phyloP scores from a whole-genome alignment of 2,888 invertebrate genomes.

The Lagria hirta region DNA sequence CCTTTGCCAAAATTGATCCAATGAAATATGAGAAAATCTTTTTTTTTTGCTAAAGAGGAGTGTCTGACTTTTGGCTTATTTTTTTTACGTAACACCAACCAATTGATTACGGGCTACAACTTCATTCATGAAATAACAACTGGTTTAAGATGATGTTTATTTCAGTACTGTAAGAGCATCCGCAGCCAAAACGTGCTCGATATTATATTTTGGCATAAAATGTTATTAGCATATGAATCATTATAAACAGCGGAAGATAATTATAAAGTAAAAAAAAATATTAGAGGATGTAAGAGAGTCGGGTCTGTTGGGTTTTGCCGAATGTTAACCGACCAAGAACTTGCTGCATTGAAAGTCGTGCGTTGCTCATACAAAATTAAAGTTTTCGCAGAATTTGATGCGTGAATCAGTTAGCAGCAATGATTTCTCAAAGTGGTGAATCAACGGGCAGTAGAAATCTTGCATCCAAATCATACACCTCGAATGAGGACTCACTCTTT shows the following conservation, averaged over 20 bases:
- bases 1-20: slow-evolving; percentile 30
- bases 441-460: slow-evolving; percentile 35
- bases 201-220: slow-evolving; percentile 21
- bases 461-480: slow-evolving; percentile 9
- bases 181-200: slow-evolving; percentile 23
- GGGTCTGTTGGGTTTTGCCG: slow-evolving; percentile 24
- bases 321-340: slow-evolving; percentile 10
- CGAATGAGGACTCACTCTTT: slow-evolving; percentile 34
- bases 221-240: slow-evolving; percentile 3
- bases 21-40: slow-evolving; percentile 21
- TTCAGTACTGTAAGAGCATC: slow-evolving; percentile 30
- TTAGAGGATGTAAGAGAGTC: slow-evolving; percentile 12
- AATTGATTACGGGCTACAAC: slow-evolving; percentile 31
- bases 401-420: slow-evolving; percentile 42
- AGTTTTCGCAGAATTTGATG: slow-evolving; percentile 40
- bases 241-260: slow-evolving; percentile 14
- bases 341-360: slow-evolving; percentile 15
- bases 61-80: too few species aligned
- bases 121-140: slow-evolving; percentile 37
- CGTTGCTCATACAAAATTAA: slow-evolving; percentile 24
- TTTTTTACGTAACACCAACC: slow-evolving; percentile 34
- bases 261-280: slow-evolving; percentile 9
- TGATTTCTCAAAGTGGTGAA: slow-evolving; percentile 43
- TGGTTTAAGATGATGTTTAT: slow-evolving; percentile 24
- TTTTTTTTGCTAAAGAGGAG: slow-evolving; percentile 29